Evolutionary conservation across 2,888 invertebrate species (phyloP), one percentile per base, ranked within the genome.

Genomic region (Lissonota sp.): DNA sequence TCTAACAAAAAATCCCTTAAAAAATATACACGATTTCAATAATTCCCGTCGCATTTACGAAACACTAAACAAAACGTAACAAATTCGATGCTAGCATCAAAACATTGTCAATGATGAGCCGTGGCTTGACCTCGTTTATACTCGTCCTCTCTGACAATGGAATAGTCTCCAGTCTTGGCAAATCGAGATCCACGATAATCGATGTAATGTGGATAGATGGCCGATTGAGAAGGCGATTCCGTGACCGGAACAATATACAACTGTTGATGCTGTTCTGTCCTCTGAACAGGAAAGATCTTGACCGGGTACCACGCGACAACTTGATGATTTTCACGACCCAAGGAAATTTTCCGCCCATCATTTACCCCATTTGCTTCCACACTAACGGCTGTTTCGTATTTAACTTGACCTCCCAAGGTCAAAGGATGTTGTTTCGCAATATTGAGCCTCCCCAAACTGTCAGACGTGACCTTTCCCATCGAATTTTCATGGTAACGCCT

Each of bases 341-440:
- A 26, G 26, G 26, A 26, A 26, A 26, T 26, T 26, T 26, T 26
- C 26, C 26, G 26, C 26, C 26, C 3, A 26, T 26, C 26, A 3
- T 58, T 42, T 62, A 16, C 49, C 42, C 8, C 49, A 6, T 72
- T 62, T 6, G 26, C 3, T 26, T 69, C 76, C 10, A 49, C 42
- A 7, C 3, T 53, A 10, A 46, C 42, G 6, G 14, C 16, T 6
- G 51, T 49, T 44, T 44, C 39, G 40, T 64, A 51, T n/a, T n/a
- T n/a, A n/a, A n/a, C n/a, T 4, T 66, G 58, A 60, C 12, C 55
- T 58, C 26, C 14, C 26, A 51, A 58, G 46, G n/a, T n/a, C 69
- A 73, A 26, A 12, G 63, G 46, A 55, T 73, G 46, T 81, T 60
- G 77, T 16, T 64, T 60, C 53, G 69, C 70, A 66, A 70, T 64